Percentiles rank a stretch among this genome's conserved stretches.
Evolutionary conservation across 2,113 vertebrate species (phyloP).

Genomic region (Oncorhynchus keta): DNA sequence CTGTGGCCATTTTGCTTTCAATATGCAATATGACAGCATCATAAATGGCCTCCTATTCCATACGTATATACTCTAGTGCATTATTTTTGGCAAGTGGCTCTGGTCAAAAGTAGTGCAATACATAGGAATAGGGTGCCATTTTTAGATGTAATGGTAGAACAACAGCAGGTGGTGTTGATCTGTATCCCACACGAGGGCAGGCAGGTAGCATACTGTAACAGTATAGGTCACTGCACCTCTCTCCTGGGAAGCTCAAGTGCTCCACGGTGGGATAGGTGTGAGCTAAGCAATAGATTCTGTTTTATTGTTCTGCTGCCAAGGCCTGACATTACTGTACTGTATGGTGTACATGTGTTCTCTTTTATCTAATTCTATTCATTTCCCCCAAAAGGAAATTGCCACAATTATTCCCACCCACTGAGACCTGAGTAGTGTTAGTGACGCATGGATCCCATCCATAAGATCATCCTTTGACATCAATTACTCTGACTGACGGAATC

Average conservation of each 20-base stretch:
- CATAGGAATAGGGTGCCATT: too few species aligned
- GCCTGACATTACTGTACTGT: background rate
- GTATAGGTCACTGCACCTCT: background rate
- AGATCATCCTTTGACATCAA: too few species aligned
- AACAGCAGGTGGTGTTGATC: background rate
- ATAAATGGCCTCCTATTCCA: too few species aligned
- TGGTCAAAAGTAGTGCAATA: too few species aligned
- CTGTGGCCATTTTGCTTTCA: background rate
- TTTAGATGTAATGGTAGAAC: too few species aligned
- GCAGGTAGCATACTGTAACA: too few species aligned
- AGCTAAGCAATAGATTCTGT: background rate
- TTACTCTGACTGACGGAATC: too few species aligned
- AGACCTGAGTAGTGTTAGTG: background rate
- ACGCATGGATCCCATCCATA: too few species aligned
- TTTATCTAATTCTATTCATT: background rate
- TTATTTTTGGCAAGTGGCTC: too few species aligned
- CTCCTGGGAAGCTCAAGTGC: background rate
- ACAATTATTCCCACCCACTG: background rate
- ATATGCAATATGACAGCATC: too few species aligned
- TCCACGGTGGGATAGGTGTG: background rate
- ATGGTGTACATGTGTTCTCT: background rate
- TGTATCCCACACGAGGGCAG: background rate
- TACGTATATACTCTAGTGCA: too few species aligned
- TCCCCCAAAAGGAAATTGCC: background rate
- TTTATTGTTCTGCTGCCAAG: slow-evolving; percentile 13